These are phyloP conservation scores for Lagenorhynchus albirostris DNA, from an alignment of 2,113 vertebrate genomes.

Conservation along the genomic window DNA sequence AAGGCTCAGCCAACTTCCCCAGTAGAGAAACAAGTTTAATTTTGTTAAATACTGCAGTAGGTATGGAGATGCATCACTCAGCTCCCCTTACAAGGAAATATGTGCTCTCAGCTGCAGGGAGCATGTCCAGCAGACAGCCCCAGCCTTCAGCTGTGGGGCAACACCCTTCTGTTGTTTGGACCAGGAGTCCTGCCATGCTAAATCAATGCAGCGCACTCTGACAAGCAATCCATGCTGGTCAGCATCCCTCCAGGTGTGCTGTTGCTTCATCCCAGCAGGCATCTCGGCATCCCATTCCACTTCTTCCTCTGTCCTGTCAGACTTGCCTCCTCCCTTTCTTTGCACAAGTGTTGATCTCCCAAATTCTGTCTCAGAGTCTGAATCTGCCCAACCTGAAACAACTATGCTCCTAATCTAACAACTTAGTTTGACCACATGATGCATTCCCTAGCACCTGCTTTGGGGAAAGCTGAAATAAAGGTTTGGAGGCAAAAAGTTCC, in stretches of 20 bases:
- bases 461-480: not conserved
- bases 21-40: not conserved
- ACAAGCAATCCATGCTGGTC: not conserved
- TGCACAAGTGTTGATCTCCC: not conserved
- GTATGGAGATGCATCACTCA: not conserved
- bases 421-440: not conserved
- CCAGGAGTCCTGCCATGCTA: not conserved
- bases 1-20: not conserved
- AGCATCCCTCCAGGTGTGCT: not conserved
- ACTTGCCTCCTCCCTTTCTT: not conserved
- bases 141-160: not conserved
- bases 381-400: not conserved
- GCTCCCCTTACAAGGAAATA: not conserved
- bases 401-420: not conserved
- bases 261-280: not conserved
- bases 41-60: not conserved
- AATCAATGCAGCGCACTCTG: not conserved
- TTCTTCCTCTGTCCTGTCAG: not conserved
- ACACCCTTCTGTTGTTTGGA: not conserved
- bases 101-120: not conserved
- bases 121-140: rapidly evolving
- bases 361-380: not conserved
- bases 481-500: not conserved
- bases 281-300: not conserved
- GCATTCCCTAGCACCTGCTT: not conserved